Evolutionary conservation across 35 echinoderm and acorn worm genomes (phyloP).

Genomic region (Nesometra sesokonis): DNA sequence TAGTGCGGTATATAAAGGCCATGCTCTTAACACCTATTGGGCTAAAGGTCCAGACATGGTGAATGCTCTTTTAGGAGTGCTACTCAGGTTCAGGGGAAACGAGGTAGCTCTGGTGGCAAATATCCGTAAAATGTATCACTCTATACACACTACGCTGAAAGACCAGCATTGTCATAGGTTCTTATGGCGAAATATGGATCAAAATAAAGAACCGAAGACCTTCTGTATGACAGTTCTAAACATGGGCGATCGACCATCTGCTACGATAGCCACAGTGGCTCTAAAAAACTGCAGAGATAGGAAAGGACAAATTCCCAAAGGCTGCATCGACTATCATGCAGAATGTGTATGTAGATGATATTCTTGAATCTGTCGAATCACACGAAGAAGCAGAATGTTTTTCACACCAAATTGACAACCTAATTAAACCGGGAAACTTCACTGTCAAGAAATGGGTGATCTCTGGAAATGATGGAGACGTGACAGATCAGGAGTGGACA

Average conservation of each 20-base stretch:
- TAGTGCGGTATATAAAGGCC: conserved; percentile 42
- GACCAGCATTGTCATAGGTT: conserved; percentile 34
- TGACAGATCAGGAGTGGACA: no score
- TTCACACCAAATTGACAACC: no score
- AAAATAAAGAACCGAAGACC: background rate
- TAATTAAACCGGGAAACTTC: no score
- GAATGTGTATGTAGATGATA: no score
- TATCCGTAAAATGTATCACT: conserved; percentile 65
- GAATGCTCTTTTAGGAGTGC: conserved; percentile 47
- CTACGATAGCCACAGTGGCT: conserved; percentile 20
- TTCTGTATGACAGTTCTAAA: conserved; percentile 24
- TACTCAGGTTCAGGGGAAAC: conserved; percentile 49
- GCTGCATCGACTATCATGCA: no score
- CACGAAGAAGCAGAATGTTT: no score
- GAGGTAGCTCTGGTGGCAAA: conserved; percentile 44
- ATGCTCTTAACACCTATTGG: conserved; percentile 53
- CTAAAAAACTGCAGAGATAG: no score
- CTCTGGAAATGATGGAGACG: no score
- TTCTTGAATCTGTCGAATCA: no score
- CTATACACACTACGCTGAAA: background rate
- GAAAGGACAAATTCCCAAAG: no score
- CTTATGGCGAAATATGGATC: conserved; percentile 19
- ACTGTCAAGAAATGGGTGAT: no score
- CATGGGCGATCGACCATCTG: conserved; percentile 36
- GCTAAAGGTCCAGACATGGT: conserved; percentile 50